Conservation (phyloP, 2,888 invertebrate genomes). For the Palloptera scutellata region DNA sequence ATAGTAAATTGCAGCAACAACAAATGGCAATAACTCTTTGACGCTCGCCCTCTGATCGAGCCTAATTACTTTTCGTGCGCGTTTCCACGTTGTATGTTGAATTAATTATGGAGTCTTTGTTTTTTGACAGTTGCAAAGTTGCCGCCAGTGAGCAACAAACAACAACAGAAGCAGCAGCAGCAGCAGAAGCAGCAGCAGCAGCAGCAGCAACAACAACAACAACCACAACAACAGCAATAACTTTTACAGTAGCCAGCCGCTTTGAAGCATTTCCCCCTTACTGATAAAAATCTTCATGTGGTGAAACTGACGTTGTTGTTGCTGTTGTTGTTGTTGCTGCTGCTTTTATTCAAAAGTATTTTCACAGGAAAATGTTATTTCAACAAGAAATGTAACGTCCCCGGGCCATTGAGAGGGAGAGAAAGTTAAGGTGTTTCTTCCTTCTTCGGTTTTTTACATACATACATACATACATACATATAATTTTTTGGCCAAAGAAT, state of each 20-base stretch:
- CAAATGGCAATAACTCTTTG: constrained; percentile 11
- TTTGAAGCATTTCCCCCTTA: constrained; percentile 15
- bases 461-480: neutral
- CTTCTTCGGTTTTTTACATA: constrained; percentile 7
- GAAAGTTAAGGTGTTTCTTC: constrained; percentile 11
- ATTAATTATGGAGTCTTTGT: constrained; percentile 53
- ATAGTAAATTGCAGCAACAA: neutral
- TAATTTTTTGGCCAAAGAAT: neutral
- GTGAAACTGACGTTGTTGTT: constrained; percentile 7
- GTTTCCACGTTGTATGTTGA: constrained; percentile 26
- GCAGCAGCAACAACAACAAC: constrained; percentile 7
- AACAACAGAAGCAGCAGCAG: constrained; percentile 10
- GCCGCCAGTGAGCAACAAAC: constrained; percentile 10
- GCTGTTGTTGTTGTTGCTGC: constrained; percentile 13
- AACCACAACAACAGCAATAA: neutral
- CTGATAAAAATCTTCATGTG: constrained; percentile 7
- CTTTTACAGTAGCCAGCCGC: neutral
- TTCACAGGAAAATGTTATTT: constrained; percentile 36
- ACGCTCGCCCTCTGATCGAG: constrained; percentile 44
- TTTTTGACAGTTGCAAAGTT: constrained; percentile 28
- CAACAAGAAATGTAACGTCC: constrained; percentile 22
- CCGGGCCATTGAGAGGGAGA: neutral
- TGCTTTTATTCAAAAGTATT: constrained; percentile 25
- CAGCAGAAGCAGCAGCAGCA: constrained; percentile 1
- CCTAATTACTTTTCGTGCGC: constrained; percentile 47